Evolutionary conservation across 2,113 vertebrate genomes (phyloP), one percentile per base, ranked within the genome.

Genomic region (Plecotus auritus): DNA sequence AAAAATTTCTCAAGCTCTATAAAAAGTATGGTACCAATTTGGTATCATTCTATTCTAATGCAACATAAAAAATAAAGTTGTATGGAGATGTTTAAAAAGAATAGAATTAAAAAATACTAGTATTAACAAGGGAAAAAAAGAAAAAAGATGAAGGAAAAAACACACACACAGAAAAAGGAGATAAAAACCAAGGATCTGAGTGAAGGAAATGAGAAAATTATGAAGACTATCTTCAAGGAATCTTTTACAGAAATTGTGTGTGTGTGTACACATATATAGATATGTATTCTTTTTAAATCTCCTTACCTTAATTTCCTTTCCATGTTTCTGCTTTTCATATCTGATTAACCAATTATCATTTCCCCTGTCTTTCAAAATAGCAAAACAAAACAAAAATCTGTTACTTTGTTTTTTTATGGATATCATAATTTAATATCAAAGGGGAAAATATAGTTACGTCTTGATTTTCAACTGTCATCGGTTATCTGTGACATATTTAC

Each of bases 271-370:
- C 51, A 56, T 6, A 66, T 13, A 66, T 20, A 42, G 0, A 45
- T 40, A 80, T 9, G 51, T 30, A 73, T 66, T 49, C 35, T 37
- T 56, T 45, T 70, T 14, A 64, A 84, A 45, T 96, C 84, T 90
- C 88, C 97, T 98, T 97, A 99, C 99, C 99, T 99, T 99, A 26
- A 82, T 82, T 64, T 98, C 97, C 32, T 70, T 97, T 93, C 30
- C 98, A 80, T 97, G 97, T 92, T 98, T 99, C 88, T 98, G 97
- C 78, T 99, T 99, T 97, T 99, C 99, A 59, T 99, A 99, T 98
- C 98, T 99, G 97, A 99, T 98, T 97, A 99, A 98, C 99, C 99
- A 99, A 98, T 99, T 99, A 97, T 99, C 99, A 0, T 99, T 99
- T 84, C 99, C 99, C 95, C 99, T 98, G 98, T 99, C 99, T 99